These are phyloP conservation scores for Crematogaster levior DNA, from an alignment of 2,888 invertebrate species.

Conservation along the genomic window DNA sequence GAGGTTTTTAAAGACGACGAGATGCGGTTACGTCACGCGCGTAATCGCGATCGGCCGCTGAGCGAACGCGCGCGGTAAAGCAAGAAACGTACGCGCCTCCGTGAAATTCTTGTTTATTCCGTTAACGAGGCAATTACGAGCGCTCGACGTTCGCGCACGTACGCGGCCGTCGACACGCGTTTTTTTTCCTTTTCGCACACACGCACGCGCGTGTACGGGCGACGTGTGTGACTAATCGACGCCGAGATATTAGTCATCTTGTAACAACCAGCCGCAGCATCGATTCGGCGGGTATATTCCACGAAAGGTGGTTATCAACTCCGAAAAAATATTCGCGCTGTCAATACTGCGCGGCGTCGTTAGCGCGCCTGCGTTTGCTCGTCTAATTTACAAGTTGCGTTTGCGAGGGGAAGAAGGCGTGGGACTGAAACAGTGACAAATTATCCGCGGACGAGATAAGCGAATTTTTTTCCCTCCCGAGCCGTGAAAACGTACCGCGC, in stretches of 20 bases:
- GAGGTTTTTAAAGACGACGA: slow-evolving; percentile 7
- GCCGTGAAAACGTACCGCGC: slow-evolving; percentile 23
- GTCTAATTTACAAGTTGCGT: slow-evolving; percentile 56
- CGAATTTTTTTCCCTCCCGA: slow-evolving; percentile 22
- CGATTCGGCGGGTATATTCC: slow-evolving; percentile 48
- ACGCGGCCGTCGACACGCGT: slow-evolving; percentile 13
- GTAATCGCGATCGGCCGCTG: slow-evolving; percentile 41
- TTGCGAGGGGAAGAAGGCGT: not conserved
- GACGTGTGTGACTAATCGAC: slow-evolving; percentile 59
- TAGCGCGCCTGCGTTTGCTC: slow-evolving; percentile 49
- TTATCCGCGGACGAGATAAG: slow-evolving; percentile 52
- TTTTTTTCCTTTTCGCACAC: not conserved
- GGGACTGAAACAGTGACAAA: slow-evolving; percentile 52
- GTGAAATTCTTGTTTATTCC: slow-evolving; percentile 53
- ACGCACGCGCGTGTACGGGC: not conserved
- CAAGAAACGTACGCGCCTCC: slow-evolving; percentile 37
- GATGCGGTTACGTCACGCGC: slow-evolving; percentile 45
- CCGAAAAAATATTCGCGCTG: slow-evolving; percentile 33
- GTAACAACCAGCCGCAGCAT: slow-evolving; percentile 57
- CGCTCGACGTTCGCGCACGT: slow-evolving; percentile 16
- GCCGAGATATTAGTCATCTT: slow-evolving; percentile 67
- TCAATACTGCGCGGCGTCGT: not conserved
- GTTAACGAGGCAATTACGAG: slow-evolving; percentile 48
- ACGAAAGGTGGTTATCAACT: slow-evolving; percentile 47
- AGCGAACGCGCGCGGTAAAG: slow-evolving; percentile 14